Base-by-base conservation (phyloP, 2,888 invertebrate genomes). In the Philaethria dido region DNA sequence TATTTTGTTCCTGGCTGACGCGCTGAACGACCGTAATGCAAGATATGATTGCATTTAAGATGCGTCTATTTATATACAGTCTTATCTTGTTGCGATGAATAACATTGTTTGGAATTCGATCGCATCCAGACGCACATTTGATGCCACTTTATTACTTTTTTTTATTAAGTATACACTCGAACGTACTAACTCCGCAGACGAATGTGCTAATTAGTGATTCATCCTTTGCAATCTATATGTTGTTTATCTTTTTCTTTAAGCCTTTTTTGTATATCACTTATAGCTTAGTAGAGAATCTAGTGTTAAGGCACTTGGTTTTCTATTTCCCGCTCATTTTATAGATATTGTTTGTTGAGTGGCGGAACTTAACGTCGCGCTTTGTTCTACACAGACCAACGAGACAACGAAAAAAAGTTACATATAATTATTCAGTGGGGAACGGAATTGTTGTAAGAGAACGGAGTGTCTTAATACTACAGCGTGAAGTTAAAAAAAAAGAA, bases 31-130 rank as follows among this genome's bases (percentile, higher is more conserved):
- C 48, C 36, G 70, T 52, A 55, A 63, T 55, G 64, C 73, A 65
- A 63, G 62, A 71, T 73, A 69, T 69, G 60, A 73, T 71, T 69
- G 71, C 70, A 72, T 69, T 67, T 72, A 71, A 66, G 70, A 72
- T 71, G 65, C 62, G 64, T 66, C 68, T 74, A 74, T 73, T 71
- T 73, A 74, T 73, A 73, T 68, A 68, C 70, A 67, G 54, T 68
- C 65, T 70, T 73, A 70, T 70, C 68, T 73, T 60, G 63, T 61
- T 39, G 62, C 62, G 67, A 60, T 74, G 74, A 74, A 69, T 73
- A 70, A 74, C 68, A 55, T 64, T 61, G 69, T 60, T 61, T 48
- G 71, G 71, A 64, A 71, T 69, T 64, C 50, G 54, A 60, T 66
- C 54, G 63, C 63, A 45, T 29, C 29, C 50, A 42, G 59, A 65